Base-by-base conservation (phyloP, 64 coral and sea anemone genomes). In the Pocillopora verrucosa region DNA sequence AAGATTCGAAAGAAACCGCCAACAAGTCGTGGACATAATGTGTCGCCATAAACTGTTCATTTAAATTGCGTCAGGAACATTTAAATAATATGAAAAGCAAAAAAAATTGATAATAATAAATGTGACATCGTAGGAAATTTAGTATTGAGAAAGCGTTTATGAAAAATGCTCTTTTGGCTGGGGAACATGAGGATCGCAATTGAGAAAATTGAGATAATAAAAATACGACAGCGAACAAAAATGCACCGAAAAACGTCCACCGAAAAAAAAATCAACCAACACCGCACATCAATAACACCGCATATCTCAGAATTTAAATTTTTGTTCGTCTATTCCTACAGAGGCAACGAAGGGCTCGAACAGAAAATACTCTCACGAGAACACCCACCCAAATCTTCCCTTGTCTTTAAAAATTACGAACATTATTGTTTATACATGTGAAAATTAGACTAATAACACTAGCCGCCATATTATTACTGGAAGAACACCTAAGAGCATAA, bases 341-440 rank as follows among this genome's bases (percentile, higher is more conserved):
- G 3, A 51, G 41, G 41, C 41, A 51, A 51, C 41, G 41, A 51
- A 51, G 41, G 41, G 41, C 41, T 51, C 41, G 11, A 67, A 10
- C 22, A 10, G 5, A 72, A 72, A 85, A 72, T 57, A 38, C 37
- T 26, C 64, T 45, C 56, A 58, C 37, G 10, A 70, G 62, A 41
- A 30, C 80, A 83, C 80, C 80, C 80, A 83, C 61, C 82, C 82
- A 85, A 72, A 85, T 72, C 63, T 85, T 85, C 61, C 35, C 82
- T 85, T 72, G 63, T 72, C 30, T 85, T 56, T 16, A 93, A 75
- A 30, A 93, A 93, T 96, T 93, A 90, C 85, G 83, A 87, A 59
- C 60, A 91, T 84, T 24, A 96, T 91, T 96, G 91, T 96, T 96
- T 93, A 90, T 91, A 91, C 61, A 96, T 91, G 77, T 92, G 88